Evolutionary conservation across 2,888 invertebrate species (phyloP).

Genomic region (Lutraria lutraria): DNA sequence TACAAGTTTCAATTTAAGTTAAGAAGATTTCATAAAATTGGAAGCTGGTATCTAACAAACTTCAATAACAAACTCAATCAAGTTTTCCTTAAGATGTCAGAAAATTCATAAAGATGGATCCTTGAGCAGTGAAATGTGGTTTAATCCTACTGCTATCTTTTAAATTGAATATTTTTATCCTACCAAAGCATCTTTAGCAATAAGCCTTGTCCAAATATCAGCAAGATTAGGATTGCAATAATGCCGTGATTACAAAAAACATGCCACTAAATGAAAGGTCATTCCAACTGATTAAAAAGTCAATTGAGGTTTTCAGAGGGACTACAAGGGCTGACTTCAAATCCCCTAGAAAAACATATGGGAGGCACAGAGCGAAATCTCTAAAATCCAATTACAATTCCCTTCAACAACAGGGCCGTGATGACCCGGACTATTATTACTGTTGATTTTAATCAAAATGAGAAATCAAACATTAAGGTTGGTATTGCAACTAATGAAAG

Average conservation of each 20-base stretch:
- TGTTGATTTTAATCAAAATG: conserved; percentile 47
- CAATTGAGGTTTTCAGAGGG: conserved; percentile 27
- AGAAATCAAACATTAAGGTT: conserved; percentile 55
- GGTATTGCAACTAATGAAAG: conserved; percentile 41
- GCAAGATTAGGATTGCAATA: conserved; percentile 26
- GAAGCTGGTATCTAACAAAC: not conserved
- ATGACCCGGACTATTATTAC: conserved; percentile 51
- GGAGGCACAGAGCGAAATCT: conserved; percentile 34
- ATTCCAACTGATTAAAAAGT: conserved; percentile 40
- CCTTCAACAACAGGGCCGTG: conserved; percentile 38
- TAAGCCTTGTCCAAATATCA: conserved; percentile 29
- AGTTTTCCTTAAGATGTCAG: not conserved
- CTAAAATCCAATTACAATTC: conserved; percentile 36
- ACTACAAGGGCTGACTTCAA: conserved; percentile 21
- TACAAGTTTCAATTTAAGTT: conserved; percentile 8
- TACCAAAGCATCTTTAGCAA: not conserved
- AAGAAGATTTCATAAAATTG: conserved; percentile 7
- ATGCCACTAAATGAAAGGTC: conserved; percentile 39
- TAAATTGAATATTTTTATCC: conserved; percentile 20
- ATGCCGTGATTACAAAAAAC: conserved; percentile 42
- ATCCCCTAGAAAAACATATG: conserved; percentile 45
- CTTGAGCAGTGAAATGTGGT: not conserved
- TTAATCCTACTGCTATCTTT: conserved; percentile 7
- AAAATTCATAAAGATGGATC: not conserved
- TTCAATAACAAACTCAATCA: conserved; percentile 16